Percentiles rank a stretch among this genome's conserved stretches.
Evolutionary conservation across 2,797 vertebrate genomes (phyloP).

Genomic region (Stomatorhinus walkeri): DNA sequence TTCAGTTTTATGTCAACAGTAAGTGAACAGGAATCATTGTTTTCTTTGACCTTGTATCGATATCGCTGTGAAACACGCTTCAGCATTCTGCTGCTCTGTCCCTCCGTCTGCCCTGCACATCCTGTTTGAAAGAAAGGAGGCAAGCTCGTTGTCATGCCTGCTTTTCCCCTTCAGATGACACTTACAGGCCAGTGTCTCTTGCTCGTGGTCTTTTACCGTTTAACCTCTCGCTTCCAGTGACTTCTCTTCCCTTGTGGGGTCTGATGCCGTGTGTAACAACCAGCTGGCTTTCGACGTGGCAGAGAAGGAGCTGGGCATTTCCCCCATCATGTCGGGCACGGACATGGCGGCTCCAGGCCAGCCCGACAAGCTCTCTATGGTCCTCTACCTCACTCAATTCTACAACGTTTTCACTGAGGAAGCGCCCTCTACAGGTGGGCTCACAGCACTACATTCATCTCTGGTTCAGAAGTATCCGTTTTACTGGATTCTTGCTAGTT

Average conservation of each 20-base stretch:
- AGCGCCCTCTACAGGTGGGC: constrained; percentile 50
- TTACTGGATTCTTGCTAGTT: neutral
- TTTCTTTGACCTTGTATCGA: neutral
- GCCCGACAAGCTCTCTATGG: constrained; percentile 75
- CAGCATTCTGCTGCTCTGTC: neutral
- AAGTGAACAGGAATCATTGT: neutral
- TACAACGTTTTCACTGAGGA: constrained; percentile 59
- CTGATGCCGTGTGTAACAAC: constrained; percentile 55
- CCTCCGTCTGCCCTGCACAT: neutral
- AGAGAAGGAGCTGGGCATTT: constrained; percentile 79
- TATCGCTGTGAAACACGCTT: neutral
- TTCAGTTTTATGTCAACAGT: neutral
- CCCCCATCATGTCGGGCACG: constrained; percentile 70
- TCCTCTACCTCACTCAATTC: constrained; percentile 86
- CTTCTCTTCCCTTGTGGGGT: constrained; percentile 56
- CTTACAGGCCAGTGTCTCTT: neutral
- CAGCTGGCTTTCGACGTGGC: constrained; percentile 66
- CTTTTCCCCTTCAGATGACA: neutral
- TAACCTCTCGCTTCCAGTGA: constrained; percentile 56
- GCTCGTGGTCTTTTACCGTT: neutral
- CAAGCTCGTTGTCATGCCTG: neutral
- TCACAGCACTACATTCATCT: neutral
- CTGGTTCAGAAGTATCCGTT: neutral
- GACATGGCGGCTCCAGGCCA: constrained; percentile 62
- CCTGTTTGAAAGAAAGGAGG: neutral